Evolutionary conservation across 1,140 invertebrate genomes (phyloP).

Genomic region (Ostrea edulis): DNA sequence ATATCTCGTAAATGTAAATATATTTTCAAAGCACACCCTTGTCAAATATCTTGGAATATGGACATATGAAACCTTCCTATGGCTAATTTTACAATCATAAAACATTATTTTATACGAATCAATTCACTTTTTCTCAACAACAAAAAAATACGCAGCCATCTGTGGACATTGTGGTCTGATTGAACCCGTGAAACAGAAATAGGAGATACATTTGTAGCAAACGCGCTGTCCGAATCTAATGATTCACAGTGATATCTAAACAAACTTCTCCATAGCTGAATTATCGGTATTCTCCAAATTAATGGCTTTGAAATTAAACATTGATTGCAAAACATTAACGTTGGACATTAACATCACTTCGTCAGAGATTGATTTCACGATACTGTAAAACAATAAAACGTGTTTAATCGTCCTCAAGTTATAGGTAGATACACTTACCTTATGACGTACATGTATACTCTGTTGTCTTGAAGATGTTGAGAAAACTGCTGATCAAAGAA

Average conservation of each 20-base stretch:
- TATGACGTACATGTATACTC: neutral
- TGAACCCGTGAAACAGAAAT: no score
- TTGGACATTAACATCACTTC: neutral
- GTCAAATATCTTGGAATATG: no score
- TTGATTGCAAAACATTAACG: neutral
- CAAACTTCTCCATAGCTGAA: neutral
- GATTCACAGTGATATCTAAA: neutral
- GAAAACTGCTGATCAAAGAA: neutral
- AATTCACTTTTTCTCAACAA: no score
- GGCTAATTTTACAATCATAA: no score
- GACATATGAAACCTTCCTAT: no score
- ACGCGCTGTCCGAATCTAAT: no score
- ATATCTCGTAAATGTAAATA: no score
- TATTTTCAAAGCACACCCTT: no score
- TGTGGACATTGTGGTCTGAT: no score
- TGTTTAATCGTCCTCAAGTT: neutral
- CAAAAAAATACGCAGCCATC: no score
- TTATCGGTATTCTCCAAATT: neutral
- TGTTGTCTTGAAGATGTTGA: neutral
- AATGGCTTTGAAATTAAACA: neutral
- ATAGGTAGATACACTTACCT: neutral
- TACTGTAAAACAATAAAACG: neutral
- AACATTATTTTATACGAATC: no score
- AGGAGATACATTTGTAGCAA: no score
- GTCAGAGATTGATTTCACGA: neutral